Base-by-base conservation (phyloP, 2,888 invertebrate species). In the Metellina segmentata region DNA sequence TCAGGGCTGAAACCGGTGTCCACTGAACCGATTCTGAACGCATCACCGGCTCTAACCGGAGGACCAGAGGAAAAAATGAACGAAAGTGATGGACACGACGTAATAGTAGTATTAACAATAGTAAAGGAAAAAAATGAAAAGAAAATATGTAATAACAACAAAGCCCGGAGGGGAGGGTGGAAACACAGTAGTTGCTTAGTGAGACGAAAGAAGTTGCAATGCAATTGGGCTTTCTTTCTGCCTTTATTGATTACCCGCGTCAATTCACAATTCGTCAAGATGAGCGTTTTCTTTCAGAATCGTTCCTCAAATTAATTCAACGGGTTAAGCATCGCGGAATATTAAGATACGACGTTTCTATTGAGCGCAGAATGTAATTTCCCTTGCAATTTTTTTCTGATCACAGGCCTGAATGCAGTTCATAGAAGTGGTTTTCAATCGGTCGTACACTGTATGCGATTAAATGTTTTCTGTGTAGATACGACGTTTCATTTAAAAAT, bases 51-150 rank as follows among this genome's bases (percentile, higher is more conserved):
- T 91, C 81, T 77, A 86, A 91, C 75, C 75, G 53, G 77, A 71
- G 79, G 61, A 74, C 69, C 48, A 78, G 71, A 85, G 75, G 78
- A 74, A 71, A 81, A 86, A 87, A 70, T 53, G 70, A 83, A 70
- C 20, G 81, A 91, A 91, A 91, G 83, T 82, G 87, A 90, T 91
- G 87, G 91, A 91, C 87, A 87, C 49, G 53, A 74, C 70, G 87
- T 83, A 91, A 82, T 90, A 90, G 49, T 81, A 81, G 74, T 72
- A 90, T 61, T 82, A 87, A 81, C 86, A 72, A 77, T 81, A 49
- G 69, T 89, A 81, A 81, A 11, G 19, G 78, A 19, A 89, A 82
- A 89, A 87, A 77, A 61, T 20, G 0, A 52, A 77, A 34, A 77
- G 70, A 82, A 89, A 82, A 82, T 82, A 83, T 83, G 89, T 72